A percentile compares a stretch with the other conserved stretches of the same genome.
Evolutionary conservation across 2,797 vertebrate genomes (phyloP).

Genomic region (Glyptemys insculpta): DNA sequence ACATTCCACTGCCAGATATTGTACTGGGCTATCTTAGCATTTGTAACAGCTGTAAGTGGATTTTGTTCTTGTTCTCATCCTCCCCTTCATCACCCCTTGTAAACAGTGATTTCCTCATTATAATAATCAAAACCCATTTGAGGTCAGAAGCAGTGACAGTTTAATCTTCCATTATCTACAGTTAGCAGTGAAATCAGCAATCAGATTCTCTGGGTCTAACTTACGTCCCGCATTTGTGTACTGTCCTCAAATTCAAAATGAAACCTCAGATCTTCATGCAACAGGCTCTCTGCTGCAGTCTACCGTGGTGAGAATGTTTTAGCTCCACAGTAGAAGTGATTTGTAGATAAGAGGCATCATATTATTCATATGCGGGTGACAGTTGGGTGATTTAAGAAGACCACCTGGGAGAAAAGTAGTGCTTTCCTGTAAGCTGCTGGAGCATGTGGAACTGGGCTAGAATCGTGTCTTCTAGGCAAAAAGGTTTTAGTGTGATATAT

Average conservation of each 20-base stretch:
- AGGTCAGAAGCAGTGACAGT: not conserved
- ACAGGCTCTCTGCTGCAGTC: not conserved
- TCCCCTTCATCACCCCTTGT: not conserved
- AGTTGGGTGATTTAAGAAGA: not conserved
- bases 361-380: not conserved
- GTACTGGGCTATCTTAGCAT: not conserved
- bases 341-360: rapidly evolving
- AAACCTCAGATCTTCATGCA: rapidly evolving
- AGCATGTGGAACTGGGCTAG: not conserved
- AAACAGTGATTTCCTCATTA: not conserved
- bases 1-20: not conserved
- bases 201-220: not conserved
- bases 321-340: not conserved
- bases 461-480: not conserved
- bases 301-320: not conserved
- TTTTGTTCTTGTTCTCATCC: not conserved
- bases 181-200: not conserved
- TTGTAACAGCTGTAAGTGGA: not conserved
- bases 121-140: slow-evolving; percentile 3
- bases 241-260: not conserved
- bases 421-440: not conserved
- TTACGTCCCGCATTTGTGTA: not conserved
- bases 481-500: not conserved
- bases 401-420: not conserved
- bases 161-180: not conserved